Conservation (phyloP, 2,113 vertebrate genomes). For the Cathartes aura region DNA sequence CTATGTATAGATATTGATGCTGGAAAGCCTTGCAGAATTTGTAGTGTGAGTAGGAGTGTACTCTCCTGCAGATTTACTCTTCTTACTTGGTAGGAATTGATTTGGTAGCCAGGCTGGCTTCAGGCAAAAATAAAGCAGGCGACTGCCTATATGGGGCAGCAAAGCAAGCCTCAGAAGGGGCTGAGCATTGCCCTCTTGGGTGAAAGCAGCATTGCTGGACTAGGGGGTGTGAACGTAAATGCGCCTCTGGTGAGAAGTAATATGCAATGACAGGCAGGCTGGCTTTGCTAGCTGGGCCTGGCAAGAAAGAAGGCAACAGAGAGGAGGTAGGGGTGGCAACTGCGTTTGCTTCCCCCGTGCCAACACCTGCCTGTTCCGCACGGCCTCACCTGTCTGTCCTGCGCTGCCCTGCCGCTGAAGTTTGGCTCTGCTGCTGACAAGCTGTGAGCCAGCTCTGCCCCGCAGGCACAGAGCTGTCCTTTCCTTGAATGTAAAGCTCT, state of each 20-base stretch:
- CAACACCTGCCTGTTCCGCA: neutral
- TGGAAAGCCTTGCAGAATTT: neutral
- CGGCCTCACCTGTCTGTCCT: rapidly evolving
- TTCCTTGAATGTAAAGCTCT: neutral
- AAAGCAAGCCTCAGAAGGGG: neutral
- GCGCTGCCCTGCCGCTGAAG: rapidly evolving
- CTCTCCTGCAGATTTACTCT: neutral
- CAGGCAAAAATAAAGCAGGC: neutral
- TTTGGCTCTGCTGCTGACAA: neutral
- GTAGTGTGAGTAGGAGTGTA: neutral
- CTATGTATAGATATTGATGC: neutral
- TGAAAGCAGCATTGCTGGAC: neutral
- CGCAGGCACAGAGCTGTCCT: neutral
- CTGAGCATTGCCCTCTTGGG: neutral
- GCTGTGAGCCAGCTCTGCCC: neutral
- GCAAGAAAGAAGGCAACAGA: neutral
- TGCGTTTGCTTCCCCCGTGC: neutral
- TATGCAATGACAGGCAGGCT: neutral
- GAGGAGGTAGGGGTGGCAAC: neutral
- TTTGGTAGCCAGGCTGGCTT: neutral
- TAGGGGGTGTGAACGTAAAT: neutral
- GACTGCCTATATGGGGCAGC: neutral
- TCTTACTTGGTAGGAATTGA: neutral
- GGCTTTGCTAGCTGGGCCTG: neutral
- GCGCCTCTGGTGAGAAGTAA: neutral